Evolutionary conservation across 2,113 vertebrate species (phyloP), one percentile per base, ranked within the genome.

Genomic region (Calonectris borealis): DNA sequence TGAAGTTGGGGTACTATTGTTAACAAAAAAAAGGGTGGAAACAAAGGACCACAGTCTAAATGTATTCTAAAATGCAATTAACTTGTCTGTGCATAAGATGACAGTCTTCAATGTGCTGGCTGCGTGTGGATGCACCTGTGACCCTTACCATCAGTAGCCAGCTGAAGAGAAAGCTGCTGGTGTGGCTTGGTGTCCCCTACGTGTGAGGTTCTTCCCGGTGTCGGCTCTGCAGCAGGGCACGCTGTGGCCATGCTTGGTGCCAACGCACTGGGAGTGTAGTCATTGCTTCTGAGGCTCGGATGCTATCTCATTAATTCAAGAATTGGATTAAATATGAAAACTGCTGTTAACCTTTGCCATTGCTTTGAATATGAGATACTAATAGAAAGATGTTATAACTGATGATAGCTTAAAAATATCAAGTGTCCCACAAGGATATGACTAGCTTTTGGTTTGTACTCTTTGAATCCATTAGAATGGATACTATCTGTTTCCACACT

Each of bases 211-310:
- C 13, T 54, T 26, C 51, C 25, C n/a, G 22, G 26, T 25, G n/a
- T 55, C 2, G 0, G 31, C n/a, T 75, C 65, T 71, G 76, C 68
- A 57, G 77, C 44, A 19, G 32, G 60, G 11, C 64, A 24, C 0
- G 0, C 78, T 16, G 2, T 21, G 13, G 20, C 49, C 6, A 0
- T 9, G 51, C 31, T 61, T 0, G 0, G 24, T 70, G 44, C 80
- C 69, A 44, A 1, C 80, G 9, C 7, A 4, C 31, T 44, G 48
- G 36, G 26, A 69, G 16, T 1, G 3, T 8, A 15, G 29, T 44
- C 27, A 16, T 9, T 84, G 51, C 85, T 78, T 62, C 73, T 52
- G 65, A 44, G 38, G 38, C 31, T 91, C 0, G 0, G 18, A 36
- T 85, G 22, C 32, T 73, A 20, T 27, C 13, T 51, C 13, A 22